These are phyloP conservation scores for Mormyrops boulengeri DNA, from an alignment of 2,797 vertebrate genomes.

Conservation along the genomic window DNA sequence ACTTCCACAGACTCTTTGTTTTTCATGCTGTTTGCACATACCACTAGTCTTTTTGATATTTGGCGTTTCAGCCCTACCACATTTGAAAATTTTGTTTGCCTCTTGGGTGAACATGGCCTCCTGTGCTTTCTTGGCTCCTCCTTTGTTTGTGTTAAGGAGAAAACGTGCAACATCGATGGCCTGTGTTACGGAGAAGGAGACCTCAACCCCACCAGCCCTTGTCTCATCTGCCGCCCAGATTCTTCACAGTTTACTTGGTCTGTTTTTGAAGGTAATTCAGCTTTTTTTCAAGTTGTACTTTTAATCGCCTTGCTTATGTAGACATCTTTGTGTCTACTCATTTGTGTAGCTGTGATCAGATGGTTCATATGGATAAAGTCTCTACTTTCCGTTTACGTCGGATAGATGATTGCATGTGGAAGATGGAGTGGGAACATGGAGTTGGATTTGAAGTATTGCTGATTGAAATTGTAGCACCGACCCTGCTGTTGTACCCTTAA, in stretches of 20 bases:
- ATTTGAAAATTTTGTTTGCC: neutral
- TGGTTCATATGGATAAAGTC: neutral
- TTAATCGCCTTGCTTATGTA: neutral
- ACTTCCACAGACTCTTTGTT: conserved; percentile 27
- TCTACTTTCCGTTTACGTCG: neutral
- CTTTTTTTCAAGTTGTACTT: conserved; percentile 28
- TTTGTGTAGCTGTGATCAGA: neutral
- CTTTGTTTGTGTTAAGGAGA: conserved; percentile 61
- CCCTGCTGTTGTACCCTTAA: neutral
- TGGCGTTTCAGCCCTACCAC: neutral
- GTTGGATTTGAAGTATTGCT: neutral
- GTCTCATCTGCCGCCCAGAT: conserved; percentile 72
- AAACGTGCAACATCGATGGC: conserved; percentile 75
- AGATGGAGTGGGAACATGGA: neutral
- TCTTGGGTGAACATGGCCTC: neutral
- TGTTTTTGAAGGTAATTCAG: conserved; percentile 62
- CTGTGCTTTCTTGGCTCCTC: neutral
- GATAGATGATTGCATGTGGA: neutral
- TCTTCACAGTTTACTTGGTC: conserved; percentile 77
- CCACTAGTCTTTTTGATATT: neutral
- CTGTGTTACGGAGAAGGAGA: conserved; percentile 74
- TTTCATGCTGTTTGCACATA: conserved; percentile 18
- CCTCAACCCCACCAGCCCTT: conserved; percentile 68
- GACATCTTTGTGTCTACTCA: neutral
- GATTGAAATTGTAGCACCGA: neutral